Base-by-base conservation (phyloP, 2,797 vertebrate genomes). In the Tragopan temminckii region DNA sequence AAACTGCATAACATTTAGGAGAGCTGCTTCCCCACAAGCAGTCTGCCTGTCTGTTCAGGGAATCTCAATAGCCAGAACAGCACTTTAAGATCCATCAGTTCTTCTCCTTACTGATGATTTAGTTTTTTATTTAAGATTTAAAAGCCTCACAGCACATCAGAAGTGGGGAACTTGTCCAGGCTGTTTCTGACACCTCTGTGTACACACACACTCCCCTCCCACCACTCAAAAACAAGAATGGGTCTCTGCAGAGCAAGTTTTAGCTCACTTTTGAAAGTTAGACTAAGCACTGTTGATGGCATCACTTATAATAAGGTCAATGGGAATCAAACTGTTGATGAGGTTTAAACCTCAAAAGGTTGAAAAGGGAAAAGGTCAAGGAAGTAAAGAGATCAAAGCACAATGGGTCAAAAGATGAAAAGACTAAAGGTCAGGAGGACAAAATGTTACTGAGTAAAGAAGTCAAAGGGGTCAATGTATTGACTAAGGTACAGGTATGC, bases 61-160 rank as follows among this genome's bases (percentile, higher is more conserved):
- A 85, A 43, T 6, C 14, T 88, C 53, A 78, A 38, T 45, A 75
- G 31, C 58, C 17, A 36, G n/a, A 57, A 20, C 18, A 77, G 6
- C 31, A 45, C 63, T 31, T 31, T 8, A n/a, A 9, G 36, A 17
- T 63, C 59, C 85, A 31, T 14, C 9, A 85, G 8, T 31, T 74
- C 43, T 43, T 63, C 13, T 57, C 13, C 78, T 90, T 69, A 53
- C 15, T 46, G 13, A 46, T 33, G 38, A 43, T 72, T 52, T 59
- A 20, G 70, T 6, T 79, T 70, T 23, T 20, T 43, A 27, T 63
- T 71, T 76, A 62, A 9, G 35, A n/a, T 38, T 53, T 72, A 5
- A 42, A 71, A 12, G 13, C 19, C 15, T 33, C 2, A 0, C 5
- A 2, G 0, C 52, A 27, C 4, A 4, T 50, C 59, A 67, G 40